Evolutionary conservation across 1,140 invertebrate species (phyloP), one percentile per base, ranked within the genome.

Genomic region (Ephestia elutella): DNA sequence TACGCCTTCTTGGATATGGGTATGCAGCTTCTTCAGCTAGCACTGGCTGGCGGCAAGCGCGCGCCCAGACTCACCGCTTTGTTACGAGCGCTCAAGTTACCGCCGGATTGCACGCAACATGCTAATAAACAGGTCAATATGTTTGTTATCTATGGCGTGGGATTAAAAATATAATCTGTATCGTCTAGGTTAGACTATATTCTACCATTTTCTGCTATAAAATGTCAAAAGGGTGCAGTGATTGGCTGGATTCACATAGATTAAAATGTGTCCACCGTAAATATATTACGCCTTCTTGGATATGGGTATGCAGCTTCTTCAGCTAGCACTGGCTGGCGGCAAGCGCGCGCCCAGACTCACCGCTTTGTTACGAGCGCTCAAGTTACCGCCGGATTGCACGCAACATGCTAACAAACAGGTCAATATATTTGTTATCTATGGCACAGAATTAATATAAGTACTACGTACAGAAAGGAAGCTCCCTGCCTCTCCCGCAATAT

Each of bases 271-370:
- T 25, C 21, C n/a, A n/a, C 21, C 21, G 21, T 25, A 25, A 25
- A 25, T 25, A 25, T 25, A 25, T 25, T 25, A 25, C 21, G 21
- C 21, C 21, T 3, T 25, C 21, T 25, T 25, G 21, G 75, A 82
- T 71, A 79, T 83, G 78, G 80, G 82, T 10, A 73, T 71, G 5
- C 68, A 79, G 0, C 58, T 82, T n/a, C 61, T 82, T 54, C 78
- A 79, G 65, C 63, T 78, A 51, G 71, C 75, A 15, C 49, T 78
- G 48, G 72, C 74, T 9, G 75, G 65, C 3, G 65, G 75, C 2
- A 66, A 70, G 61, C 60, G 68, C 0, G 28, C 74, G 19, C 55
- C 59, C 8, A 66, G 60, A 11, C 63, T 82, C 0, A 73, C 76
- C 5, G 68, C 67, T 5, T 54, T 81, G 20, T 58, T 85, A 38